Conservation (phyloP, 2,113 vertebrate genomes). For the Scalopus aquaticus region DNA sequence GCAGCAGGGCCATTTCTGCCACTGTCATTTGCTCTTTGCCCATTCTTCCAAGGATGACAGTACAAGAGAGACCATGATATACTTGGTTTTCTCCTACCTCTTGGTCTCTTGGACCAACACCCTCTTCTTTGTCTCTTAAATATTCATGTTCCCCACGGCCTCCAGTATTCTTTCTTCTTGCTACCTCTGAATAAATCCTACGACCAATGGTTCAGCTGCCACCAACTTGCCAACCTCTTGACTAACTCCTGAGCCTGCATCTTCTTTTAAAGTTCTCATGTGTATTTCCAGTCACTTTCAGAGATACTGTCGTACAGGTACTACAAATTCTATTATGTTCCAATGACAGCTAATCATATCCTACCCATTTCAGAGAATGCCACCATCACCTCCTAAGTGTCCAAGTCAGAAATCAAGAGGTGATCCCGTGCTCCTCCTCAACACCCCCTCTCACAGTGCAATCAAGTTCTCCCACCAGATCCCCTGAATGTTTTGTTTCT, state of each 20-base stretch:
- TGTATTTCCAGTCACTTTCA: background rate
- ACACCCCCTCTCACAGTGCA: fast-evolving
- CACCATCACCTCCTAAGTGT: background rate
- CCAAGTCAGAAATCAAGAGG: background rate
- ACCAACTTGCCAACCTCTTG: background rate
- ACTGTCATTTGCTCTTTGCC: background rate
- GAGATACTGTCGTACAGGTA: background rate
- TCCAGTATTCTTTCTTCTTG: background rate
- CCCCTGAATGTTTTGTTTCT: background rate
- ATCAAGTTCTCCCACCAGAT: background rate
- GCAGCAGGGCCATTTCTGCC: background rate
- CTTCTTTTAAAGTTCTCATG: background rate
- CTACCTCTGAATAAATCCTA: background rate
- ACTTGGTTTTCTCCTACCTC: background rate
- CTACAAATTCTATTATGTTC: background rate
- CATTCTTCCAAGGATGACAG: background rate
- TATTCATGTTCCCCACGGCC: background rate
- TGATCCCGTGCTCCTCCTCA: background rate
- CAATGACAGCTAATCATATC: background rate
- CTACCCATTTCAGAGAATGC: background rate
- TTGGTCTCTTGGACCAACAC: background rate
- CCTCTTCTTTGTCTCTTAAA: background rate
- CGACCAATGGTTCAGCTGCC: background rate
- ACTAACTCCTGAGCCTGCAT: background rate
- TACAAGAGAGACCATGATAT: background rate